phyloP scores from a whole-genome alignment of 2,797 vertebrate species.

The Phyllotis vaccarum region DNA sequence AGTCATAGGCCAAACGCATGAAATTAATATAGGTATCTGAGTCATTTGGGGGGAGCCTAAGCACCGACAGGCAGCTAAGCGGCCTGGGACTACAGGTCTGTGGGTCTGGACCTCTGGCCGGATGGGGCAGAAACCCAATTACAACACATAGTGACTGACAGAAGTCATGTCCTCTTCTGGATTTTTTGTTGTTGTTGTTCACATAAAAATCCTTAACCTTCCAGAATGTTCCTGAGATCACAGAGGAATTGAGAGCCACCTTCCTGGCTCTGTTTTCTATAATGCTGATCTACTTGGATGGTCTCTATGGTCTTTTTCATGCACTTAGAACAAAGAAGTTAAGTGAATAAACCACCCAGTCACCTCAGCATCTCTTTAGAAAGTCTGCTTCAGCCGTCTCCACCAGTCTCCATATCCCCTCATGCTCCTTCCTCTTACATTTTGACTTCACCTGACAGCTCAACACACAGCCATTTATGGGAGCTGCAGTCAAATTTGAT shows the following conservation, averaged over 20 bases:
- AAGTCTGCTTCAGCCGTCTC: background rate
- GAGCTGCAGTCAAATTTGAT: background rate
- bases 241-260: fast-evolving
- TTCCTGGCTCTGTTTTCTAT: fast-evolving
- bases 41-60: too few relatives aligned
- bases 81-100: too few relatives aligned
- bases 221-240: background rate
- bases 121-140: too few relatives aligned
- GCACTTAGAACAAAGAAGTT: background rate
- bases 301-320: fast-evolving
- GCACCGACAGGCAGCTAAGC: too few relatives aligned
- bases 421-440: background rate
- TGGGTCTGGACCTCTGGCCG: too few relatives aligned
- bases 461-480: too few relatives aligned
- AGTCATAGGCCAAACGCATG: too few relatives aligned
- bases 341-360: too few relatives aligned
- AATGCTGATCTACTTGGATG: fast-evolving
- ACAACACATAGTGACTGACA: background rate
- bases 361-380: background rate
- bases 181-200: background rate
- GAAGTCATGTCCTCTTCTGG: background rate
- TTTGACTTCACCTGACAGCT: background rate
- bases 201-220: background rate
- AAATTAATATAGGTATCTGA: too few relatives aligned
- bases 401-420: background rate